phyloP scores from a whole-genome alignment of 2,888 invertebrate genomes.

The Vesta saturnalis region DNA sequence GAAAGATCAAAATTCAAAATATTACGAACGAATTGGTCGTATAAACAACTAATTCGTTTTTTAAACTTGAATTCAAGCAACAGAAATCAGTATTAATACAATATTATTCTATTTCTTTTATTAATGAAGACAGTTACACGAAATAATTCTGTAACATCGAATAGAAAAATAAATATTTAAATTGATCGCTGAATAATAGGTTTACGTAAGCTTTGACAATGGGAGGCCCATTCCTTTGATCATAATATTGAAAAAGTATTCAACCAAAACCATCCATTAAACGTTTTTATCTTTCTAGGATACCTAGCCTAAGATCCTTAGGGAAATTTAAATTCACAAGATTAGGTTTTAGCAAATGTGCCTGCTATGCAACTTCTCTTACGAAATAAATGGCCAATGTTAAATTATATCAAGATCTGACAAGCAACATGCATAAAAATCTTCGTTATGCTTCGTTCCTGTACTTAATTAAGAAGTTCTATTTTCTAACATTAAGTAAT shows the following conservation, averaged over 20 bases:
- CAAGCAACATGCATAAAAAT: slow-evolving; percentile 17
- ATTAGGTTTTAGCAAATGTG: slow-evolving; percentile 52
- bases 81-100: too few relatives aligned
- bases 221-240: not conserved
- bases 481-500: slow-evolving; percentile 23
- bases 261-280: slow-evolving; percentile 7
- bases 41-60: too few relatives aligned
- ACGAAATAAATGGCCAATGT: slow-evolving; percentile 51
- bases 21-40: too few relatives aligned
- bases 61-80: too few relatives aligned
- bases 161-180: too few relatives aligned
- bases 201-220: too few relatives aligned
- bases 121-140: too few relatives aligned
- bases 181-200: too few relatives aligned
- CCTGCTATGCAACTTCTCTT: slow-evolving; percentile 42
- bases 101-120: too few relatives aligned
- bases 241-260: not conserved
- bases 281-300: slow-evolving; percentile 42
- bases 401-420: slow-evolving; percentile 45
- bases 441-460: not conserved
- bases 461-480: not conserved
- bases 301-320: slow-evolving; percentile 46
- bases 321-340: slow-evolving; percentile 53
- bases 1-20: too few relatives aligned
- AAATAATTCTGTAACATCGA: too few relatives aligned